Conservation (phyloP, 1,140 invertebrate species). For the Mylabris phalerata region DNA sequence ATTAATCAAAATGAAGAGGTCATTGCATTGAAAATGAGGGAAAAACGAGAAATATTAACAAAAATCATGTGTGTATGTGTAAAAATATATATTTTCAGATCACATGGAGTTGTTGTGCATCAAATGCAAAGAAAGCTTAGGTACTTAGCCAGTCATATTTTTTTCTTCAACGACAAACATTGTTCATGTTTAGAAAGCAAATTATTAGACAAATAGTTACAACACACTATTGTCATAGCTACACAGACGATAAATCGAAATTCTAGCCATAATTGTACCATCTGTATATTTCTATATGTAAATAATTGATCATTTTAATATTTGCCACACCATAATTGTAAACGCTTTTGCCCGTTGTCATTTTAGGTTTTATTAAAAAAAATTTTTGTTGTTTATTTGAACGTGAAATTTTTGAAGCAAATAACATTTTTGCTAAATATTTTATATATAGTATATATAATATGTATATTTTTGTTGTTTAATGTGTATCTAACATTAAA, state of each 20-base stretch:
- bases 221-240: conserved; percentile 2
- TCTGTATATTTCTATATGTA: conserved; percentile 34
- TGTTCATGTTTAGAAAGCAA: too few species aligned
- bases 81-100: too few species aligned
- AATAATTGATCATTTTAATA: conserved; percentile 29
- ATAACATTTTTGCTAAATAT: conserved; percentile 26
- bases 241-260: conserved; percentile 11
- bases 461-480: conserved; percentile 36
- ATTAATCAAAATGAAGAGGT: too few species aligned
- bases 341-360: too few species aligned
- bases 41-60: too few species aligned
- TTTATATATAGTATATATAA: conserved; percentile 29
- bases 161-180: background rate
- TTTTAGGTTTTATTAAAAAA: background rate
- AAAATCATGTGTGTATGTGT: too few species aligned
- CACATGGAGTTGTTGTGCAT: too few species aligned
- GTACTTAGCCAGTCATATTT: too few species aligned
- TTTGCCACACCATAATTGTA: conserved; percentile 4
- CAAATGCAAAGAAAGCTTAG: too few species aligned
- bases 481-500: conserved; percentile 27
- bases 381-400: conserved; percentile 29
- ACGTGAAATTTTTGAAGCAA: conserved; percentile 22
- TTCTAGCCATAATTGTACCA: conserved; percentile 17
- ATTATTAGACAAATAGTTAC: too few species aligned
- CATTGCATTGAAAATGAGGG: too few species aligned